Evolutionary conservation across 2,113 vertebrate species (phyloP), one percentile per base, ranked within the genome.

Genomic region (Malurus melanocephalus): DNA sequence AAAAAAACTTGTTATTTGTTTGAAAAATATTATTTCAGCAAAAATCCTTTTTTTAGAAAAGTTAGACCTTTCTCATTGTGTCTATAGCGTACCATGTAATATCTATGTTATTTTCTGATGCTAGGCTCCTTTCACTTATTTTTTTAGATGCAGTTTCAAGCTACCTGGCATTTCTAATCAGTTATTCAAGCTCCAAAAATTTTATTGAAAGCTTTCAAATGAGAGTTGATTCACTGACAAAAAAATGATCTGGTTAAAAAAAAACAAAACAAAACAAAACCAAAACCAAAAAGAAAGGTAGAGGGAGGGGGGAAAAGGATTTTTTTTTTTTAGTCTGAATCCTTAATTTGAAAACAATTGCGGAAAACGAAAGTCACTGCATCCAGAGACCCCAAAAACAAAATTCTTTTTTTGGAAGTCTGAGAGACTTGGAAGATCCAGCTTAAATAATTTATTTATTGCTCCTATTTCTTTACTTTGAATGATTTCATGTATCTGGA

Each of bases 191-290:
- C 26, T 79, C 22, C 42, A 53, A 61, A 53, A 13, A 13, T 68
- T 64, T 72, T 7, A 33, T 2, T 57, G 27, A 13, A 26, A 60
- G 2, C 7, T 87, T 72, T 75, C 45, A 87, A 72, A 72, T 56
- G 28, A 87, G 42, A 78, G 24, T 28, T 43, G 38, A 64, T 72
- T 17, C 24, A 48, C n/a, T 78, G 40, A 51, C 11, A 12, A 27
- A 69, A 67, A 10, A 20, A 20, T 5, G 0, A 16, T 3, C 35
- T 3, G 2, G 3, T 9, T 13, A 7, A 20, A 16, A 57, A 35
- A 7, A 20, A 16, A 57, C n/a, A n/a, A n/a, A n/a, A n/a, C n/a
- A 42, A 76, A 19, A 18, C 35, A 6, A 42, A 68, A 59, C 15
- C 9, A 45, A 53, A 66, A 10, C 11, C 18, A 35, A 51, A 61